Base-by-base conservation (phyloP, 2,888 invertebrate genomes). In the Callyntrura sp. region DNA sequence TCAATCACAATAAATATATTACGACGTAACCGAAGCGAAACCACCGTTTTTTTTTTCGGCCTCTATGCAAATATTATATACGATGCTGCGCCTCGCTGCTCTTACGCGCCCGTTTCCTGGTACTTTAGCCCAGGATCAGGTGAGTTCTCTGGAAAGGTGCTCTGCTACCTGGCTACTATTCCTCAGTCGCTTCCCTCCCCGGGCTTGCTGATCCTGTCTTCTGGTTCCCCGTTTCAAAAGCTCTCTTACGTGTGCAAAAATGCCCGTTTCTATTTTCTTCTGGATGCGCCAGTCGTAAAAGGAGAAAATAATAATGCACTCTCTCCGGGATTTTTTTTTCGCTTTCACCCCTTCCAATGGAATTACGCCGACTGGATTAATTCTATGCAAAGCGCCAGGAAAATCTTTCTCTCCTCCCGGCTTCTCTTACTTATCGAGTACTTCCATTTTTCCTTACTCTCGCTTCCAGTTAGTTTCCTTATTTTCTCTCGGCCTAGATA, bases 321-420 rank as follows among this genome's bases (percentile, higher is more conserved):
- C 68, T 60, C 79, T 43, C n/a, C n/a, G 51, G 51, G 79, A 79
- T 79, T 79, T 79, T 79, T 35, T 68, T 70, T n/a, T 9, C 68
- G 14, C 12, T 73, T 14, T 73, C 73, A 25, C n/a, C 35, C 17
- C 14, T 11, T 55, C 35, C 6, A 57, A 57, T 57, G 43, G 20
- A 35, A 79, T 79, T 60, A 57, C 57, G 43, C 57, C 43, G 60
- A 79, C 57, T 57, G 57, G 79, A 79, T 79, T 79, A 79, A 60
- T 79, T 79, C 60, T 43, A 35, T 79, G 28, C 60, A 9, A 76
- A 60, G 35, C 35, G 35, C 35, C 35, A 20, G 17, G 20, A 2
- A 23, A 73, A 73, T 20, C 14, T 68, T 1, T 35, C 35, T 12
- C 12, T 45, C 11, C 20, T 45, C 25, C 55, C 23, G 11, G 20